Conservation (phyloP, 2,888 invertebrate genomes). For the Nymphalis c-album region DNA sequence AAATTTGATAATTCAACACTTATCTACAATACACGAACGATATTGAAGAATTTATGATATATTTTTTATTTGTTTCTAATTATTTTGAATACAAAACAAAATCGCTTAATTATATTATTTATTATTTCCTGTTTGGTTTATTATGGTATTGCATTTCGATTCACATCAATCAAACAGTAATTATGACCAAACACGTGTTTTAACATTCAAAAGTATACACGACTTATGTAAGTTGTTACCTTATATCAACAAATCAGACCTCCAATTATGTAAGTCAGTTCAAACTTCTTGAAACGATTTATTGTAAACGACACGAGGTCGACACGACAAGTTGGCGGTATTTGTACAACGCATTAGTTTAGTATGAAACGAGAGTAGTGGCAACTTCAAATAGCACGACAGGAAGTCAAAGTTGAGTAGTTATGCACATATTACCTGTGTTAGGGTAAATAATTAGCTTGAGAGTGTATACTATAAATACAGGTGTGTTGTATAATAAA, state of each 20-base stretch:
- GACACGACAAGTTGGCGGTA: slow-evolving; percentile 13
- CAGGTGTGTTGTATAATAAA: too few species aligned
- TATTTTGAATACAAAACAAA: too few species aligned
- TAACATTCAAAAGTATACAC: slow-evolving; percentile 24
- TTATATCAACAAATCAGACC: slow-evolving; percentile 43
- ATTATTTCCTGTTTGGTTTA: not conserved
- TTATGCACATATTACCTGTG: not conserved
- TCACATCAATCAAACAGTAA: not conserved
- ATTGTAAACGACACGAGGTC: slow-evolving; percentile 7
- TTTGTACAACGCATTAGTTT: slow-evolving; percentile 2
- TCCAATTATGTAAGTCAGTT: slow-evolving; percentile 56
- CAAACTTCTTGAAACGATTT: slow-evolving; percentile 24
- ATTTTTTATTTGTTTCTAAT: too few species aligned
- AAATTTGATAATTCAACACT: too few species aligned
- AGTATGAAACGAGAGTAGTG: not conserved
- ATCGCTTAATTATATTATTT: too few species aligned
- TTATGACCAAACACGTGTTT: slow-evolving; percentile 20
- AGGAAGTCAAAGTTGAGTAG: not conserved
- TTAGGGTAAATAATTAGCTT: not conserved
- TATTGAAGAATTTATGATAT: too few species aligned
- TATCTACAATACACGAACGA: too few species aligned
- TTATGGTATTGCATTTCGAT: not conserved
- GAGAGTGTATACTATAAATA: not conserved
- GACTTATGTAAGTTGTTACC: slow-evolving; percentile 39
- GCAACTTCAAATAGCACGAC: slow-evolving; percentile 2